Conservation (phyloP, 2,113 vertebrate genomes). For the Salvelinus alpinus region DNA sequence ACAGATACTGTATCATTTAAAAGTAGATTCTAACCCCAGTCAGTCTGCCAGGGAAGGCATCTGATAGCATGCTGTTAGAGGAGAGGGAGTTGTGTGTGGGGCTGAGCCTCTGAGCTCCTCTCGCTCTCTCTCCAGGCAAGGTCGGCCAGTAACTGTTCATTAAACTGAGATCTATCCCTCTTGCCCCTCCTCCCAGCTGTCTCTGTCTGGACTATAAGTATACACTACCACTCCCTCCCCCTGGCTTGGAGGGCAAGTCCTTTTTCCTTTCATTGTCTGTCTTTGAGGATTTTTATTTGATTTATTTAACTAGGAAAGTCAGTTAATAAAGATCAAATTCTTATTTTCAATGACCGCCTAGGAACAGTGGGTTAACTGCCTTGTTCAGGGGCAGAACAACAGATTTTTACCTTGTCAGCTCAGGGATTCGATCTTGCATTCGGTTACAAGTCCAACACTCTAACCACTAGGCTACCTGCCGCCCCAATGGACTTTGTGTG, state of each 20-base stretch:
- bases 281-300: neutral
- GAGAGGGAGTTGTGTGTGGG: constrained; percentile 15
- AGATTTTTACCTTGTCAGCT: no score
- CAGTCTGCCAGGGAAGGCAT: neutral
- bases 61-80: constrained; percentile 1
- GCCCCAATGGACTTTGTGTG: no score
- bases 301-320: no score
- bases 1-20: neutral
- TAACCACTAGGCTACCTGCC: no score
- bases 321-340: no score
- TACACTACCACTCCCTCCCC: constrained; percentile 2
- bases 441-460: no score
- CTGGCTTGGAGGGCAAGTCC: neutral
- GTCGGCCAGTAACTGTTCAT: constrained; percentile 27
- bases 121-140: neutral
- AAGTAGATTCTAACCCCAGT: no score
- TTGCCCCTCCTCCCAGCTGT: constrained; percentile 9
- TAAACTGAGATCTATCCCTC: constrained; percentile 39
- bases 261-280: neutral
- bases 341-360: no score
- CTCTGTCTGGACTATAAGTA: constrained; percentile 17
- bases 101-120: neutral
- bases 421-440: no score
- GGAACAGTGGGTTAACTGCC: no score
- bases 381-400: no score